These are phyloP conservation scores for Probosciger aterrimus DNA, from an alignment of 2,113 vertebrate genomes.

Conservation along the genomic window DNA sequence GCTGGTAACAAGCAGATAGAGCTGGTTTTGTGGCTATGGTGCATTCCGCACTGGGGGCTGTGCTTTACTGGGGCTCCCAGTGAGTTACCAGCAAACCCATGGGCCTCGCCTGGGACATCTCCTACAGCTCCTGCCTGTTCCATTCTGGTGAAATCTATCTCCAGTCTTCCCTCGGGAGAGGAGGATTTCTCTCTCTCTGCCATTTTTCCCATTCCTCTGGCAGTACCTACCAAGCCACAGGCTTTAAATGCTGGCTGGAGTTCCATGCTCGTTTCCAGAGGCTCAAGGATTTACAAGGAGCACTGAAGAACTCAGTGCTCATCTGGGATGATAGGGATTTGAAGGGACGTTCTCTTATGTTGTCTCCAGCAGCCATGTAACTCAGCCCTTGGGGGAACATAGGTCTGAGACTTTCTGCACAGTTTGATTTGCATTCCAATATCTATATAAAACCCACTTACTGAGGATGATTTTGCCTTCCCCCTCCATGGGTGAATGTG, in stretches of 20 bases:
- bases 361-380: background rate
- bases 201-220: constrained; percentile 19
- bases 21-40: background rate
- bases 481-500: background rate
- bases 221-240: background rate
- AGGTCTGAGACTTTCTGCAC: background rate
- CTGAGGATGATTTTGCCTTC: background rate
- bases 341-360: background rate
- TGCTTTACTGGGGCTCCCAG: background rate
- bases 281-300: background rate
- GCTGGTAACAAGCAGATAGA: background rate
- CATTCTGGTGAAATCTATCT: background rate
- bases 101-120: background rate
- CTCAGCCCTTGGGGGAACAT: background rate
- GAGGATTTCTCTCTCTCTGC: background rate
- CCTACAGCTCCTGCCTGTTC: background rate
- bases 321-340: background rate
- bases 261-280: background rate
- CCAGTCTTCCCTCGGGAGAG: background rate
- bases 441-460: background rate
- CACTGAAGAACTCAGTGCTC: background rate
- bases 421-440: background rate
- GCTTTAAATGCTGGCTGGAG: background rate
- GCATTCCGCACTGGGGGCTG: background rate
- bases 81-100: background rate